These are phyloP conservation scores for Eudemis profundana DNA, from an alignment of 2,888 invertebrate genomes.

Conservation along the genomic window DNA sequence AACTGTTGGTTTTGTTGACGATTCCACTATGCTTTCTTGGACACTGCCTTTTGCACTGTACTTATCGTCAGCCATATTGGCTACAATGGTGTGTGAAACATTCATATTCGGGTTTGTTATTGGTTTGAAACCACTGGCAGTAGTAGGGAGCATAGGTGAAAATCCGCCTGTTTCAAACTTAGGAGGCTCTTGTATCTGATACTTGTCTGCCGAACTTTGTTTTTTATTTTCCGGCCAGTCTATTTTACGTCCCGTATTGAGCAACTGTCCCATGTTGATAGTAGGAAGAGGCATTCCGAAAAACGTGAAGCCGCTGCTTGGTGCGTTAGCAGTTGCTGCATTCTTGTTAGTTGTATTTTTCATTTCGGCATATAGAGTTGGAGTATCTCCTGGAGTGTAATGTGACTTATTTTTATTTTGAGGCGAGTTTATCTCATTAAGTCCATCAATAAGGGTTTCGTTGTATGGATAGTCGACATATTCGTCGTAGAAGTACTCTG, in stretches of 20 bases:
- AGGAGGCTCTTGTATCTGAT: conserved; percentile 79
- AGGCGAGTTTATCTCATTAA: conserved; percentile 64
- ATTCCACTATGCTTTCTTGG: conserved; percentile 56
- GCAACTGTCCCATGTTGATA: conserved; percentile 88
- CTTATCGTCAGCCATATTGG: conserved; percentile 53
- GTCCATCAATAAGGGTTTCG: conserved; percentile 79
- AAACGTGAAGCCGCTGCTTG: conserved; percentile 90
- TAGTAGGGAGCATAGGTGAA: conserved; percentile 89
- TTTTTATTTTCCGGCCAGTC: conserved; percentile 76
- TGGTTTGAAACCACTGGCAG: conserved; percentile 90
- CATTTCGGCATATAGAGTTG: conserved; percentile 77
- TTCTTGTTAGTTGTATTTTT: conserved; percentile 69
- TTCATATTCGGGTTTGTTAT: conserved; percentile 76
- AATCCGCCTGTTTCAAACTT: conserved; percentile 91
- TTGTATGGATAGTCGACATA: conserved; percentile 91
- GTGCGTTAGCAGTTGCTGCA: conserved; percentile 75
- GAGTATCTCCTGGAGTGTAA: conserved; percentile 84
- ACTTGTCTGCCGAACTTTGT: conserved; percentile 66
- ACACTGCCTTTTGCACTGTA: conserved; percentile 59
- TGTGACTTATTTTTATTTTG: conserved; percentile 71
- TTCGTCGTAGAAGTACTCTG: conserved; percentile 93
- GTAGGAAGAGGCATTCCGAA: conserved; percentile 93
- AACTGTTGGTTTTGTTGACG: conserved; percentile 60
- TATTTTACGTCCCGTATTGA: conserved; percentile 79
- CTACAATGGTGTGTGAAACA: conserved; percentile 57